Evolutionary conservation across 2,113 vertebrate genomes (phyloP).

Genomic region (Baryphthengus martii): DNA sequence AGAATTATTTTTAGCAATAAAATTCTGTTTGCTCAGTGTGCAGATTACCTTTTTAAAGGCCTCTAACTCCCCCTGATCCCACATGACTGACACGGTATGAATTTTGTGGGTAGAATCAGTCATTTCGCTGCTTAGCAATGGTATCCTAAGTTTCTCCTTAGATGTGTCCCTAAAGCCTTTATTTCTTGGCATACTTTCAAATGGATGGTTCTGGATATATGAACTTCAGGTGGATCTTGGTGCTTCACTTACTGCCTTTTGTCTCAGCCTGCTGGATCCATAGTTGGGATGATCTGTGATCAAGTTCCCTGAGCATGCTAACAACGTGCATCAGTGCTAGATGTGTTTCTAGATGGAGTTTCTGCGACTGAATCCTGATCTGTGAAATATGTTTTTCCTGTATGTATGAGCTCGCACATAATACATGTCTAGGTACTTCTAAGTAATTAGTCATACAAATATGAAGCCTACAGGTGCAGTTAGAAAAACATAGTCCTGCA

Average conservation of each 20-base stretch:
- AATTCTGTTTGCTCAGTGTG: neutral
- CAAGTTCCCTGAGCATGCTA: neutral
- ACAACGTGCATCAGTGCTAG: neutral
- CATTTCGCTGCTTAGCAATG: neutral
- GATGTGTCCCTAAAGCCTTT: neutral
- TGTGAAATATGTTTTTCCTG: neutral
- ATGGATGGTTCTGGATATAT: neutral
- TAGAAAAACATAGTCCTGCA: neutral
- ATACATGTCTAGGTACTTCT: neutral
- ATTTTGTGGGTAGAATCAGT: neutral
- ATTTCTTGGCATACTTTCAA: neutral
- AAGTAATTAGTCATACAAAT: neutral
- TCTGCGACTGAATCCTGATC: neutral
- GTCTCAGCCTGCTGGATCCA: neutral
- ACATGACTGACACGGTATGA: neutral
- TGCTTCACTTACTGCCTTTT: neutral
- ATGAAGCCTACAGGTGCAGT: neutral
- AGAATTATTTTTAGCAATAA: neutral
- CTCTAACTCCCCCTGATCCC: neutral
- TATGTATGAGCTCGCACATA: neutral
- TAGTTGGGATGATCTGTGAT: neutral
- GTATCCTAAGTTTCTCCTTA: neutral
- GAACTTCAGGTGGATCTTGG: neutral
- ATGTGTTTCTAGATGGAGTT: neutral
- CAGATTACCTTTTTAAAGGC: neutral